phyloP scores from a whole-genome alignment of 2,888 invertebrate species.

The Harpalus rufipes region DNA sequence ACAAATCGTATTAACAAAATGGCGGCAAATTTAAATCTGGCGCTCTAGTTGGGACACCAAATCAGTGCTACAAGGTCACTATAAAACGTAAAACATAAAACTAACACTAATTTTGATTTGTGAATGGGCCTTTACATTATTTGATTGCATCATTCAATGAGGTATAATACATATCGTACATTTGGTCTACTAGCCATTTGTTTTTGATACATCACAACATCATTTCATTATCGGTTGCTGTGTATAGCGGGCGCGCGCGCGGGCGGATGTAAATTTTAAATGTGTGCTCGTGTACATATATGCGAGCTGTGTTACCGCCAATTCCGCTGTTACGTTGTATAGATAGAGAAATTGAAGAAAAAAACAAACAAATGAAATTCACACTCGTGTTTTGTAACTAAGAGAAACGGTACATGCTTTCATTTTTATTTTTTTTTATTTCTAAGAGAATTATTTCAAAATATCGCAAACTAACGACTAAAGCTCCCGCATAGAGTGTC shows the following conservation, averaged over 20 bases:
- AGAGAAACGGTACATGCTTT: conserved; percentile 66
- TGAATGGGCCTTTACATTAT: too few species aligned
- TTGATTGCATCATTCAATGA: conserved; percentile 68
- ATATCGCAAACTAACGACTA: conserved; percentile 43
- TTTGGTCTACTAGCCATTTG: conserved; percentile 56
- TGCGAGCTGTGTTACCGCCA: conserved; percentile 38
- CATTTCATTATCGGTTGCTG: conserved; percentile 65
- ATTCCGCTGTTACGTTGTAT: conserved; percentile 57
- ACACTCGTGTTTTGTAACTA: conserved; percentile 64
- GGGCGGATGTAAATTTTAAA: conserved; percentile 46
- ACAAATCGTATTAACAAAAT: too few species aligned
- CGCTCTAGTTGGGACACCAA: too few species aligned
- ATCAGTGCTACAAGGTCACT: too few species aligned
- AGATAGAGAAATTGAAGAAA: conserved; percentile 66
- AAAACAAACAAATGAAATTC: conserved; percentile 51
- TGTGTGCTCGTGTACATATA: conserved; percentile 26
- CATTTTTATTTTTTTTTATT: conserved; percentile 63
- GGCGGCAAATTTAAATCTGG: too few species aligned
- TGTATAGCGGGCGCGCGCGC: conserved; percentile 53
- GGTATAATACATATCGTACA: conserved; percentile 73
- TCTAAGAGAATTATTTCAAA: conserved; percentile 56
- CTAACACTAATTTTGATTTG: too few species aligned
- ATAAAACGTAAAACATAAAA: too few species aligned
- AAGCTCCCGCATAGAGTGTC: conserved; percentile 26
- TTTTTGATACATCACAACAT: conserved; percentile 66